Conservation (phyloP, 2,797 vertebrate genomes). For the Rhinichthys osculus region DNA sequence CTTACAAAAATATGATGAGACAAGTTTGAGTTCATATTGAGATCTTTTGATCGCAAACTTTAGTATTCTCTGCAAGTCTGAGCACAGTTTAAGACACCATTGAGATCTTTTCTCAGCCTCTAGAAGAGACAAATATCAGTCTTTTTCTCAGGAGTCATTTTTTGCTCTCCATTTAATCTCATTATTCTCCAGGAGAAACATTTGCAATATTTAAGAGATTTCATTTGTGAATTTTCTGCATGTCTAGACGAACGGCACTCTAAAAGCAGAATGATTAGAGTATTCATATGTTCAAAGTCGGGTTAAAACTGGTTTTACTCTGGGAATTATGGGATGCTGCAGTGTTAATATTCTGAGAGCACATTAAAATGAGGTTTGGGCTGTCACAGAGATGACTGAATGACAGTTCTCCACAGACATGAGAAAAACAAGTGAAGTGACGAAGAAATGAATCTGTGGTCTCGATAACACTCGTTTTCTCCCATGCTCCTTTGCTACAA, state of each 20-base stretch:
- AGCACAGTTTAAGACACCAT: neutral
- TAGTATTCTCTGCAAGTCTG: neutral
- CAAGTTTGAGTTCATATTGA: neutral
- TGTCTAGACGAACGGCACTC: neutral
- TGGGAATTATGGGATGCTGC: constrained; percentile 16
- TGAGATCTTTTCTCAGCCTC: neutral
- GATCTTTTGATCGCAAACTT: neutral
- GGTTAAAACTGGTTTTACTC: neutral
- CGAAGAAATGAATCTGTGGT: constrained; percentile 12
- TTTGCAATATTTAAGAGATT: neutral
- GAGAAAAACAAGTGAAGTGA: constrained; percentile 26
- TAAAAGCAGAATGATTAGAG: neutral
- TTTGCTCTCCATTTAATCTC: neutral
- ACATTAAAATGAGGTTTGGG: constrained; percentile 31
- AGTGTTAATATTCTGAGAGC: constrained; percentile 7
- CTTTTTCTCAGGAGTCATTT: neutral
- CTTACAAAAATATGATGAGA: neutral
- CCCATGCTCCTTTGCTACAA: constrained; percentile 1
- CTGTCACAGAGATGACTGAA: constrained; percentile 11
- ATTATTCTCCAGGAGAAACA: neutral
- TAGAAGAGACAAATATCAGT: neutral
- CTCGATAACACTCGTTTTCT: neutral
- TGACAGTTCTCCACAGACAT: constrained; percentile 7
- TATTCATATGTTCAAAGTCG: neutral
- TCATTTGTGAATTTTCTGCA: neutral